Conservation (phyloP, 2,888 invertebrate genomes). For the Rhopalosiphum nymphaeae region DNA sequence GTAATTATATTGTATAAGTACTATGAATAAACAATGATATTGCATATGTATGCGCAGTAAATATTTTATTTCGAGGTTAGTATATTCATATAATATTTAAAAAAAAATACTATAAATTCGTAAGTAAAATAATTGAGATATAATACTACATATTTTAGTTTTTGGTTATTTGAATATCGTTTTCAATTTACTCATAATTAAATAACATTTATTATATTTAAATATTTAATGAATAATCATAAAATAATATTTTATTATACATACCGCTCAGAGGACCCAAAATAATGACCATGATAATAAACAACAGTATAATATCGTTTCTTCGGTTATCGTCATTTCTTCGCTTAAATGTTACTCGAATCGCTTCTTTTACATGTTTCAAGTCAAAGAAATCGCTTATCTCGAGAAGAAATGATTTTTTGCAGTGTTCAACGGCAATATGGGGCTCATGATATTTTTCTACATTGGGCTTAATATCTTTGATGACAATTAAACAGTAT, state of each 20-base stretch:
- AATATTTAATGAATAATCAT: not conserved
- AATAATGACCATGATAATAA: slow-evolving; percentile 85
- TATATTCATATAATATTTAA: not conserved
- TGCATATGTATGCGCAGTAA: not conserved
- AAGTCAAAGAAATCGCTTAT: slow-evolving; percentile 82
- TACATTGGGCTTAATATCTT: slow-evolving; percentile 71
- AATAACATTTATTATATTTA: not conserved
- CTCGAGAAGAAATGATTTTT: slow-evolving; percentile 72
- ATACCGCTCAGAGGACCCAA: slow-evolving; percentile 88
- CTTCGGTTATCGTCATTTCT: slow-evolving; percentile 80
- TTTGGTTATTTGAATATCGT: not conserved
- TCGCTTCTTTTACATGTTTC: slow-evolving; percentile 81
- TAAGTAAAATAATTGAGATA: not conserved
- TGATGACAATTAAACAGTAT: slow-evolving; percentile 80
- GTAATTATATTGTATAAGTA: not conserved
- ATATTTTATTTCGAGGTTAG: not conserved
- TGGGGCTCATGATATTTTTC: not conserved
- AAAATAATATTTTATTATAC: slow-evolving; percentile 67
- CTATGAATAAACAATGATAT: not conserved
- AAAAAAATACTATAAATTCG: not conserved
- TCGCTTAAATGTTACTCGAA: slow-evolving; percentile 83
- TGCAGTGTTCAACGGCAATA: not conserved
- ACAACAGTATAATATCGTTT: slow-evolving; percentile 81
- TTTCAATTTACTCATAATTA: not conserved
- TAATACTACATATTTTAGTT: not conserved